These are phyloP conservation scores for Desoria tigrina DNA, from an alignment of 2,888 invertebrate species.

Conservation along the genomic window DNA sequence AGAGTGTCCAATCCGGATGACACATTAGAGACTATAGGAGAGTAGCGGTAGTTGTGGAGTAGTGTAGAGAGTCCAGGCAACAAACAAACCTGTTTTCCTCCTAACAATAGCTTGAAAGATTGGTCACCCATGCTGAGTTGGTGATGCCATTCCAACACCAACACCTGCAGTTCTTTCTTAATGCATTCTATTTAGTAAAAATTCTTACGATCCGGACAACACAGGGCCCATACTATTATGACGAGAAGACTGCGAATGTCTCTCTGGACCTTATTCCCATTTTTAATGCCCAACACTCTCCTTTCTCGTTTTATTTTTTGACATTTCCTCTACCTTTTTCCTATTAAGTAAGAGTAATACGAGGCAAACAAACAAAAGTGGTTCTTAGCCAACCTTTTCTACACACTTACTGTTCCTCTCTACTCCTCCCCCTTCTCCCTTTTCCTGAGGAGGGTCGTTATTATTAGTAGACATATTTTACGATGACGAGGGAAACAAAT, in stretches of 20 bases:
- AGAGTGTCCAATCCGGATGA: conserved; percentile 44
- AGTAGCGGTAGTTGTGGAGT: no score
- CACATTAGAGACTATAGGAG: conserved; percentile 46
- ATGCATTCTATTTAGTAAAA: conserved; percentile 38
- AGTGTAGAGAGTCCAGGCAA: no score
- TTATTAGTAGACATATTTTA: conserved; percentile 18
- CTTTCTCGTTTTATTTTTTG: conserved; percentile 13
- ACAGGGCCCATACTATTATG: no score
- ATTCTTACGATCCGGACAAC: background rate
- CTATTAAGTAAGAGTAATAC: conserved; percentile 23
- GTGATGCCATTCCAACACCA: conserved; percentile 46
- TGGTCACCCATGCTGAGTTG: conserved; percentile 51
- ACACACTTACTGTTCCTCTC: background rate
- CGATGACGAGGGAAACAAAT: conserved; percentile 19
- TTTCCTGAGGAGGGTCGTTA: conserved; percentile 3
- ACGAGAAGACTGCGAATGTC: no score
- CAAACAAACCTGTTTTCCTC: conserved; percentile 52
- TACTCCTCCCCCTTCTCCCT: background rate
- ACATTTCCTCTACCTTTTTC: conserved; percentile 14
- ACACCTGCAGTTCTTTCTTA: conserved; percentile 43
- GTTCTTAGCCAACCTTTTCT: conserved; percentile 20
- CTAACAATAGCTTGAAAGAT: conserved; percentile 48
- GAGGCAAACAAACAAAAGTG: conserved; percentile 23
- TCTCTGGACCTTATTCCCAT: background rate
- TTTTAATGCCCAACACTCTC: conserved; percentile 26